phyloP scores from a whole-genome alignment of 1,140 invertebrate genomes.

The Drosophila busckii region DNA sequence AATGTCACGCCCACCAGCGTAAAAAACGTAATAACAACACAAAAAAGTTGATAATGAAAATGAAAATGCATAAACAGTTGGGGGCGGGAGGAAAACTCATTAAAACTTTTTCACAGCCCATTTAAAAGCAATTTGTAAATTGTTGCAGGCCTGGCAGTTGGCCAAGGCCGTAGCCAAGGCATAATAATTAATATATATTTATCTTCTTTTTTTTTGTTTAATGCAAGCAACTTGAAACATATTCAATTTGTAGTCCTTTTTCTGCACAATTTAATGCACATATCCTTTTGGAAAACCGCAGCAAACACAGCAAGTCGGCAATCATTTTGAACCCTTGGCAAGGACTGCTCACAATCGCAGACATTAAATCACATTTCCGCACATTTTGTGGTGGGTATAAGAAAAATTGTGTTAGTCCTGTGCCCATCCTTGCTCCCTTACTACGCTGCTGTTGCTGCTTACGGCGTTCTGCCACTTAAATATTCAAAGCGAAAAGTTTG shows the following conservation, averaged over 20 bases:
- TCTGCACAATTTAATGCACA: constrained; percentile 5
- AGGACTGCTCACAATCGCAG: constrained; percentile 59
- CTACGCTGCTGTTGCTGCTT: constrained; percentile 18
- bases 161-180: constrained; percentile 29
- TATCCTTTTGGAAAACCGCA: constrained; percentile 15
- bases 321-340: constrained; percentile 48
- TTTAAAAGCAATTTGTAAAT: constrained; percentile 78
- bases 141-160: constrained; percentile 46
- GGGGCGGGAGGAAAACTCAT: constrained; percentile 53
- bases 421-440: background rate
- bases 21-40: constrained; percentile 49
- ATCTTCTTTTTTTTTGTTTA: no score
- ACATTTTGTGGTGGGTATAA: constrained; percentile 62
- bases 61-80: constrained; percentile 65
- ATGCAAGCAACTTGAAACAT: no score
- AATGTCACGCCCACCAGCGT: constrained; percentile 38
- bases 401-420: constrained; percentile 64
- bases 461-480: constrained; percentile 68
- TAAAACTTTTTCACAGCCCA: constrained; percentile 78
- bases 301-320: constrained; percentile 24
- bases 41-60: constrained; percentile 66
- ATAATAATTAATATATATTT: constrained; percentile 60
- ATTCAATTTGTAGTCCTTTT: no score
- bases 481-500: constrained; percentile 73
- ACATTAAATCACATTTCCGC: constrained; percentile 79